Evolutionary conservation across 2,888 invertebrate genomes (phyloP), one percentile per base, ranked within the genome.

Genomic region (Leptogaster cylindrica): DNA sequence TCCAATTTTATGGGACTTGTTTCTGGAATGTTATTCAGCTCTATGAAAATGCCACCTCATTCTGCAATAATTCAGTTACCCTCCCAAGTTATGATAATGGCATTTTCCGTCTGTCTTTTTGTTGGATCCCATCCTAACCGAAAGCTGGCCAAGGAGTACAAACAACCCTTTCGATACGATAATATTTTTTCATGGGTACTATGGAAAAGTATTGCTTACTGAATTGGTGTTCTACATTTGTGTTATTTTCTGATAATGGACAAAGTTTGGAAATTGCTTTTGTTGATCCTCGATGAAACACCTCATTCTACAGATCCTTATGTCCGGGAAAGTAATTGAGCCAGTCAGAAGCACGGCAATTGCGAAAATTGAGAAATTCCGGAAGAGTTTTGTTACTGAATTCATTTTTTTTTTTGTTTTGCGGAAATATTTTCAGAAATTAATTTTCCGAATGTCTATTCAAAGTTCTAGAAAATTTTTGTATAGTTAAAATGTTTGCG

Each of bases 1-100:
- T 68, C 55, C 39, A 66, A 68, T 68, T 58, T 68, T 68, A 68
- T 68, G 68, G 61, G 68, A 66, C 61, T 68, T 68, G 68, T 68
- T 68, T 68, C 66, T 48, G 65, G 68, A 68, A 68, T 68, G 68
- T 51, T 31, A 61, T 68, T 66, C 61, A 65, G 36, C 46, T 48
- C 61, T 51, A 61, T 61, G 61, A 66, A 68, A 66, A 58, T 65
- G 61, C 65, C 68, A 68, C 61, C 61, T 66, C 65, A 61, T 68
- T 68, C 50, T 61, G 50, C 61, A 58, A 68, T 66, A 68, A 66
- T 65, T 66, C 68, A 68, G 58, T 65, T 65, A 65, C 50, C 61
- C 58, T 58, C 39, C 58, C 31, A n/a, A 39, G 58, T 58, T 58
- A 58, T 58, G 58, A 65, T 48, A 65, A 44, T 52, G 46, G 27